Evolutionary conservation across 2,113 vertebrate species (phyloP).

Genomic region (Paratilapia polleni): DNA sequence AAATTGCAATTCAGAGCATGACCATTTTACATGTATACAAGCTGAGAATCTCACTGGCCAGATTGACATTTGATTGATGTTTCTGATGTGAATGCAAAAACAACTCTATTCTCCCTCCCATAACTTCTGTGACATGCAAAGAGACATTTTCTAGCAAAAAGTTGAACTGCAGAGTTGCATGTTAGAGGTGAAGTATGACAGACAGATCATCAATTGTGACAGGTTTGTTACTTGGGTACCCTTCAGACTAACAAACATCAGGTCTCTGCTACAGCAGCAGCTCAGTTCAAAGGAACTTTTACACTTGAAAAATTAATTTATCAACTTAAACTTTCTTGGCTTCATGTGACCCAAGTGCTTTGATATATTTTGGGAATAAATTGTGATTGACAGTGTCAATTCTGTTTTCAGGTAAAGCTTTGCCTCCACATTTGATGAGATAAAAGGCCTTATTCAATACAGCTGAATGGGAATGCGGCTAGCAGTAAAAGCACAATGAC

Average conservation of each 20-base stretch:
- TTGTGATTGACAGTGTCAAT: background rate
- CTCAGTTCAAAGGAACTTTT: background rate
- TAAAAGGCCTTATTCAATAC: no score
- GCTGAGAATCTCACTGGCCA: background rate
- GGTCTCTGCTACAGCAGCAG: background rate
- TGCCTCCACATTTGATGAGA: background rate
- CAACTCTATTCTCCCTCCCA: background rate
- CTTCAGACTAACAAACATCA: background rate
- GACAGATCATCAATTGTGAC: background rate
- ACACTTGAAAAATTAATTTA: background rate
- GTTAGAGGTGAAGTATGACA: constrained; percentile 1
- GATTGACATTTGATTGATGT: constrained; percentile 35
- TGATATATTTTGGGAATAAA: background rate
- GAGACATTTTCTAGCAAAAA: constrained; percentile 14
- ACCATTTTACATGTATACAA: background rate
- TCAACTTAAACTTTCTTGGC: background rate
- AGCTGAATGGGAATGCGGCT: no score
- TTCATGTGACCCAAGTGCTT: background rate
- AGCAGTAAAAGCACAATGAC: no score
- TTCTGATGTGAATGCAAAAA: constrained; percentile 3
- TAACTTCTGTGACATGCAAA: background rate
- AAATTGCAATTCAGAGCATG: background rate
- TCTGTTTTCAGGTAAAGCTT: background rate
- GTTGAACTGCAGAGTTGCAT: background rate
- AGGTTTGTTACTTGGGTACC: background rate